A percentile compares a stretch with the other conserved stretches of the same genome.
Conservation (phyloP, 2,113 vertebrate genomes). For the Alligator mississippiensis region DNA sequence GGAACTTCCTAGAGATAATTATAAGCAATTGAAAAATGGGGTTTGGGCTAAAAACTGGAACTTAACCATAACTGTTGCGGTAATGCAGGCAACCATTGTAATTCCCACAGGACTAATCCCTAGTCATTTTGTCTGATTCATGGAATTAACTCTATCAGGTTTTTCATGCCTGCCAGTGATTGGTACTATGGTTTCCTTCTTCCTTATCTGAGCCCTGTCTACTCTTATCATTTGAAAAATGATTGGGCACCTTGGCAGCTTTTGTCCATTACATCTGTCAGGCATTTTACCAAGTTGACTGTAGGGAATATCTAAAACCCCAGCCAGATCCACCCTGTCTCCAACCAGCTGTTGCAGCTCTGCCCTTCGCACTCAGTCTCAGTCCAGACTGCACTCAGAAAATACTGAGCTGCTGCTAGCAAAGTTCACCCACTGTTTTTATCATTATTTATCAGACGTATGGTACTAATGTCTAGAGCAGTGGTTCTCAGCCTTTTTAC, state of each 20-base stretch:
- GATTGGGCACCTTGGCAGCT: not conserved
- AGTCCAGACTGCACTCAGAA: not conserved
- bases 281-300: fast-evolving
- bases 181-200: not conserved
- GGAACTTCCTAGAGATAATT: not conserved
- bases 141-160: not conserved
- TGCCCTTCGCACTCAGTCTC: not conserved
- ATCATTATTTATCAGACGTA: not conserved
- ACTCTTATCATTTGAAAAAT: not conserved
- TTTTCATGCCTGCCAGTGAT: not conserved
- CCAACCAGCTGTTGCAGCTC: not conserved
- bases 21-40: not conserved
- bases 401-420: not conserved
- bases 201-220: constrained; percentile 5
- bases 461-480: not conserved
- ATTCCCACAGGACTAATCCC: constrained; percentile 6
- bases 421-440: not conserved
- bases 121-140: not conserved
- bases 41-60: not conserved
- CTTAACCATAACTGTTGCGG: fast-evolving
- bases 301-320: fast-evolving
- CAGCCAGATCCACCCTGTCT: not conserved
- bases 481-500: not conserved
- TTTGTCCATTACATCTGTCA: not conserved
- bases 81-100: not conserved